phyloP scores from a whole-genome alignment of 2,888 invertebrate genomes.

The Folsomia manolachei region DNA sequence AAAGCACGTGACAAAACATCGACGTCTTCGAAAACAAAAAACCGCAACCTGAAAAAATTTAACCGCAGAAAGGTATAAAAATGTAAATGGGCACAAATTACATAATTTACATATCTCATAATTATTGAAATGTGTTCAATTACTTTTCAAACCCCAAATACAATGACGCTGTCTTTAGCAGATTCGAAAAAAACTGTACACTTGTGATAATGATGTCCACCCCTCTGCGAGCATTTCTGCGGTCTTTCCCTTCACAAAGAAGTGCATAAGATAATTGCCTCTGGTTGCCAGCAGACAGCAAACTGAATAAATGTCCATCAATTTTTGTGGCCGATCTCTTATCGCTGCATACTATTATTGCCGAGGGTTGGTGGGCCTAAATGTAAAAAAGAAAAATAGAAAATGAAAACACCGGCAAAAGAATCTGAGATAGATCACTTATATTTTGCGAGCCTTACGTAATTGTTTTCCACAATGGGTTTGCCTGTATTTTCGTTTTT shows the following conservation, averaged over 20 bases:
- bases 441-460: no score
- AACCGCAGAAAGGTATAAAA: no score
- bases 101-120: no score
- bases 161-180: not conserved
- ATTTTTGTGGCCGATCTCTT: slow-evolving; percentile 21
- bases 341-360: slow-evolving; percentile 18
- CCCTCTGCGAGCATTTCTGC: not conserved
- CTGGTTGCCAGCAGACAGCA: not conserved
- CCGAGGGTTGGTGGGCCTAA: not conserved
- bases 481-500: no score
- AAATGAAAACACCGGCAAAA: no score
- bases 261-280: not conserved
- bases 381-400: not conserved
- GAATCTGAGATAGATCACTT: no score
- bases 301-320: slow-evolving; percentile 12
- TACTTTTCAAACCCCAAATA: not conserved
- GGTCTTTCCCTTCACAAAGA: slow-evolving; percentile 4
- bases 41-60: slow-evolving; percentile 20
- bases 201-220: not conserved
- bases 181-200: not conserved
- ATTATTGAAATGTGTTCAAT: no score
- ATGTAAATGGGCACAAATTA: no score
- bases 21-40: slow-evolving; percentile 26
- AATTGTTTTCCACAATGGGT: no score
- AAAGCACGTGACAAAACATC: slow-evolving; percentile 17